A percentile compares a stretch with the other conserved stretches of the same genome.
Conservation (phyloP, 2,888 invertebrate species). For the Hemithea aestivaria region DNA sequence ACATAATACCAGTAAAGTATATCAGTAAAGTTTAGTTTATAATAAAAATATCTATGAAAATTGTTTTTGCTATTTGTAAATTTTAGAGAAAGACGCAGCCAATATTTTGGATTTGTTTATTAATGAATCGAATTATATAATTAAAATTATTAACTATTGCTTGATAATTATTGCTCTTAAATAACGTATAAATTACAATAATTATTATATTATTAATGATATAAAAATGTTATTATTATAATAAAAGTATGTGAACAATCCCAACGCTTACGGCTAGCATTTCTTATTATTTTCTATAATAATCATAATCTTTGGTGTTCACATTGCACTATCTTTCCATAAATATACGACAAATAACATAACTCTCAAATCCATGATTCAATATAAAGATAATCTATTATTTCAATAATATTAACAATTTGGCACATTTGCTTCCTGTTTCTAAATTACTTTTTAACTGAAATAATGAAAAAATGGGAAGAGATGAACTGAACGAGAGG, state of each 20-base stretch:
- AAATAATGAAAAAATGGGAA: conserved; percentile 34
- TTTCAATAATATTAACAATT: conserved; percentile 67
- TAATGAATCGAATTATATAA: no score
- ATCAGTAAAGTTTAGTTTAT: no score
- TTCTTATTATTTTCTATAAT: conserved; percentile 41
- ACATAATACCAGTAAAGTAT: no score
- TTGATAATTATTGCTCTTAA: neutral
- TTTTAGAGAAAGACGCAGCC: no score
- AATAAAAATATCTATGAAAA: no score
- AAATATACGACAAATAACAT: conserved; percentile 36
- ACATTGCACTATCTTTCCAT: conserved; percentile 53
- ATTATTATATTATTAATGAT: neutral
- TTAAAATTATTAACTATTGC: no score
- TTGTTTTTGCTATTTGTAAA: no score
- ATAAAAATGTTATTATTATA: neutral
- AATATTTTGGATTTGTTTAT: no score
- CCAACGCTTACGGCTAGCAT: conserved; percentile 32
- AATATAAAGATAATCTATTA: conserved; percentile 52
- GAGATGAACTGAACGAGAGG: conserved; percentile 26
- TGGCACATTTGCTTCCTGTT: conserved; percentile 71
- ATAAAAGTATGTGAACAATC: conserved; percentile 22
- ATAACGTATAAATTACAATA: neutral
- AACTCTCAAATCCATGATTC: conserved; percentile 32
- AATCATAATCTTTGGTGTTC: conserved; percentile 63
- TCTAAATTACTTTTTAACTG: conserved; percentile 47